phyloP scores from a whole-genome alignment of 2,888 invertebrate genomes.

The Celastrina argiolus region DNA sequence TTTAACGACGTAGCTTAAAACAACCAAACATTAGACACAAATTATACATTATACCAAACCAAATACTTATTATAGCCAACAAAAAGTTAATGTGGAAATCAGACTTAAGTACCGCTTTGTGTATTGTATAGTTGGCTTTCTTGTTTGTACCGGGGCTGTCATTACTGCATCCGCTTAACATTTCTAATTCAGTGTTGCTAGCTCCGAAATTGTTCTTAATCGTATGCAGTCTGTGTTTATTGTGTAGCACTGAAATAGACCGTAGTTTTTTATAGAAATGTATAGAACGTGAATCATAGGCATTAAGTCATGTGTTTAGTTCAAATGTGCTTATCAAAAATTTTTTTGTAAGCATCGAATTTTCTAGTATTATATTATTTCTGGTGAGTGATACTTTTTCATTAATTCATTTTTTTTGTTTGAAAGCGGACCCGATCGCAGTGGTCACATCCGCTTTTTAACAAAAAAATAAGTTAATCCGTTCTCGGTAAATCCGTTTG shows the following conservation, averaged over 20 bases:
- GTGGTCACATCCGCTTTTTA: too few relatives aligned
- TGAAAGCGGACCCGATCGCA: too few relatives aligned
- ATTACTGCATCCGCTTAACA: constrained; percentile 20
- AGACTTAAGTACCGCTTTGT: constrained; percentile 35
- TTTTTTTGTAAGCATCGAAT: too few relatives aligned
- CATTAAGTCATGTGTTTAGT: too few relatives aligned
- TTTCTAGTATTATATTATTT: too few relatives aligned
- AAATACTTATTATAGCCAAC: constrained; percentile 21
- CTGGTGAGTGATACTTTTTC: too few relatives aligned
- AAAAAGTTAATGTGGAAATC: constrained; percentile 32
- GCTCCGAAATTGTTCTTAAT: constrained; percentile 5
- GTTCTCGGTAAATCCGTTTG: too few relatives aligned
- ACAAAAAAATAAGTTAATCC: too few relatives aligned
- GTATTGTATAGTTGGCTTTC: constrained; percentile 36
- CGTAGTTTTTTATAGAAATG: too few relatives aligned
- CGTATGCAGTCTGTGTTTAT: constrained; percentile 5
- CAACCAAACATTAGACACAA: constrained; percentile 12
- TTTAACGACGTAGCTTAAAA: not conserved
- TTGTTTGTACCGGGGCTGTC: not conserved
- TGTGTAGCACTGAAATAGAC: not conserved
- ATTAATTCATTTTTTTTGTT: too few relatives aligned
- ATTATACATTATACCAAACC: constrained; percentile 21
- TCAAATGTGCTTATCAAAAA: too few relatives aligned
- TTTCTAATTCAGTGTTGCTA: constrained; percentile 21
- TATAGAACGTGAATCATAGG: too few relatives aligned